Percentiles rank a stretch among this genome's conserved stretches.
These are phyloP conservation scores for Pseudachorutes palmiensis DNA, from an alignment of 1,140 invertebrate species.

Conservation along the genomic window DNA sequence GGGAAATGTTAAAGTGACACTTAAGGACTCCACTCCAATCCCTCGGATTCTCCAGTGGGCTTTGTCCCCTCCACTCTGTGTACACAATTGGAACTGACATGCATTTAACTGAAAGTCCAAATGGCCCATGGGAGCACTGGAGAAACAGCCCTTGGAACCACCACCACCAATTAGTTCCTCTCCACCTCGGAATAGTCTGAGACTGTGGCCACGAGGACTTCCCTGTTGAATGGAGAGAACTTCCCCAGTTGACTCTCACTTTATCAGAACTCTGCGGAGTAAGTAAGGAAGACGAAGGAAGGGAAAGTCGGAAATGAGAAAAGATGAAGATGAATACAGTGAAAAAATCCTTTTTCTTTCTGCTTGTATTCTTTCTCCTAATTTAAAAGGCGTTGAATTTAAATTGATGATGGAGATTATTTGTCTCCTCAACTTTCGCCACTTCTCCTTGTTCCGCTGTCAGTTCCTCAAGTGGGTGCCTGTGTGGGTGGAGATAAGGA, in stretches of 20 bases:
- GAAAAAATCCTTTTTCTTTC: background rate
- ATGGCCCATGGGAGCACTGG: no score
- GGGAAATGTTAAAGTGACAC: background rate
- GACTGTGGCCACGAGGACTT: no score
- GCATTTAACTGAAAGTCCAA: no score
- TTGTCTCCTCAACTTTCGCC: background rate
- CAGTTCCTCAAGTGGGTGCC: background rate
- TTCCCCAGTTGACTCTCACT: no score
- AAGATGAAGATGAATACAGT: background rate
- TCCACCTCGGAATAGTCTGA: no score
- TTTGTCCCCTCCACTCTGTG: background rate
- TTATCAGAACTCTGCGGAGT: no score
- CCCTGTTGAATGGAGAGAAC: no score
- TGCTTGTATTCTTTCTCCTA: background rate
- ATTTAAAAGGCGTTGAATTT: background rate
- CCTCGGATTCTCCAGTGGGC: background rate
- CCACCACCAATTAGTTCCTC: no score
- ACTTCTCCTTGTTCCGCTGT: background rate
- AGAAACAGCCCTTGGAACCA: no score
- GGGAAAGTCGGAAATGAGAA: background rate
- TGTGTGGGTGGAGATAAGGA: background rate
- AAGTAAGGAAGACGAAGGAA: no score
- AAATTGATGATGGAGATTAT: background rate
- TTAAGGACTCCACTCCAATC: conserved; percentile 1
- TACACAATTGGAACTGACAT: background rate